Conservation (phyloP, 1,140 invertebrate species). For the Aphidius gifuensis region DNA sequence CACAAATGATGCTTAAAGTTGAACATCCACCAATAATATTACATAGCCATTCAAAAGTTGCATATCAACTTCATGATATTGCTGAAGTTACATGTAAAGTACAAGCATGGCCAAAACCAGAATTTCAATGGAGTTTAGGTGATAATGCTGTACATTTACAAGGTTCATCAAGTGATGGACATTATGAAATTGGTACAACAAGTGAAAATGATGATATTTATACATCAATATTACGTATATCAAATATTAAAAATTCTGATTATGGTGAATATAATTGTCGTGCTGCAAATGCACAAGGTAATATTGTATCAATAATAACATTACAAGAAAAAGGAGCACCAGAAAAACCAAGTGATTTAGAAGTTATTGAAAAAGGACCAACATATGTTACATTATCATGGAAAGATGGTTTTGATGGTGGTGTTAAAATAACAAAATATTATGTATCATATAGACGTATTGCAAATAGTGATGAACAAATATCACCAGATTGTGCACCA, state of each 20-base stretch:
- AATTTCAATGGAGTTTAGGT: constrained; percentile 87
- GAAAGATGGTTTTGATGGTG: constrained; percentile 88
- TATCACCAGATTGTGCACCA: constrained; percentile 62
- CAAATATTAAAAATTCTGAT: constrained; percentile 72
- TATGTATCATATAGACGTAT: constrained; percentile 71
- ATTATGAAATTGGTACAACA: constrained; percentile 76
- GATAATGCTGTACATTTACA: constrained; percentile 68
- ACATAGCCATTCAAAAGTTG: constrained; percentile 84
- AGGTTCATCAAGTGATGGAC: constrained; percentile 73
- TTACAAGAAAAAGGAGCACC: constrained; percentile 82
- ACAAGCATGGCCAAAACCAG: constrained; percentile 86
- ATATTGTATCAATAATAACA: constrained; percentile 71
- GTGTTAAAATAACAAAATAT: constrained; percentile 79
- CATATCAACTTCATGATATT: constrained; percentile 78
- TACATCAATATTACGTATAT: constrained; percentile 73
- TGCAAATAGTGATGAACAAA: constrained; percentile 55
- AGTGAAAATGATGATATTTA: constrained; percentile 82
- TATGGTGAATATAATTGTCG: constrained; percentile 89
- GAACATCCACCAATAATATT: constrained; percentile 85
- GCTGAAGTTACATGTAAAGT: constrained; percentile 85
- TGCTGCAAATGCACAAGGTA: constrained; percentile 74
- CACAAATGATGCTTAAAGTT: constrained; percentile 83
- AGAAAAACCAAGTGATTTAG: constrained; percentile 72
- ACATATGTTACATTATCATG: constrained; percentile 76
- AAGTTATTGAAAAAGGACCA: constrained; percentile 68